Evolutionary conservation across 2,113 vertebrate genomes (phyloP).

Genomic region (Pluvianellus socialis): DNA sequence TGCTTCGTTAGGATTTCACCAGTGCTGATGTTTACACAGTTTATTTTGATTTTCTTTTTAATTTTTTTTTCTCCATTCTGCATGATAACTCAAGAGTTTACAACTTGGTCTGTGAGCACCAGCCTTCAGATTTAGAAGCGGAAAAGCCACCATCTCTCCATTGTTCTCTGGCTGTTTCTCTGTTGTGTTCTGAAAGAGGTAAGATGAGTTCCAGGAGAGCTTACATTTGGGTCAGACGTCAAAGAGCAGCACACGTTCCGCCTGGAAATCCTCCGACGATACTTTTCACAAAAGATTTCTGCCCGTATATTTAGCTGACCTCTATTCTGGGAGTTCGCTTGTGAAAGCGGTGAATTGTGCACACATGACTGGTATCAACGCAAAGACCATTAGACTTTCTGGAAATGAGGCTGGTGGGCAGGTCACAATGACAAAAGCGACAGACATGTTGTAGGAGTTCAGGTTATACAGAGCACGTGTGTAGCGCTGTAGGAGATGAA

Average conservation of each 20-base stretch:
- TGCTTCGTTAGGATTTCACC: neutral
- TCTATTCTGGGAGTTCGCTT: neutral
- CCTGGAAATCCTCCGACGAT: neutral
- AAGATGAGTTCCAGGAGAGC: neutral
- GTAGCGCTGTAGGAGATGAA: neutral
- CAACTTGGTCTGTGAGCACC: neutral
- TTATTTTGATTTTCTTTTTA: neutral
- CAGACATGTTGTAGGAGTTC: neutral
- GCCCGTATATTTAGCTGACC: neutral
- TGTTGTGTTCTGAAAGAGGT: neutral
- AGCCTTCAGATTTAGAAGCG: neutral
- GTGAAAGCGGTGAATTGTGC: neutral
- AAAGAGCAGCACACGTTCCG: neutral
- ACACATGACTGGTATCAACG: neutral
- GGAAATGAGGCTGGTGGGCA: neutral
- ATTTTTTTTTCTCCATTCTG: neutral
- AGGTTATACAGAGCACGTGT: rapidly evolving
- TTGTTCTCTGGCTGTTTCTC: neutral
- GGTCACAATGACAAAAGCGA: neutral
- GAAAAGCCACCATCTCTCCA: neutral
- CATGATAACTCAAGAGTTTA: neutral
- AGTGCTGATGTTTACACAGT: neutral
- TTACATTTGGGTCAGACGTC: neutral
- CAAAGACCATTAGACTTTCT: neutral
- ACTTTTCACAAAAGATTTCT: neutral